These are phyloP conservation scores for Strigamia crassipes DNA, from an alignment of 2,888 invertebrate genomes.

Conservation along the genomic window DNA sequence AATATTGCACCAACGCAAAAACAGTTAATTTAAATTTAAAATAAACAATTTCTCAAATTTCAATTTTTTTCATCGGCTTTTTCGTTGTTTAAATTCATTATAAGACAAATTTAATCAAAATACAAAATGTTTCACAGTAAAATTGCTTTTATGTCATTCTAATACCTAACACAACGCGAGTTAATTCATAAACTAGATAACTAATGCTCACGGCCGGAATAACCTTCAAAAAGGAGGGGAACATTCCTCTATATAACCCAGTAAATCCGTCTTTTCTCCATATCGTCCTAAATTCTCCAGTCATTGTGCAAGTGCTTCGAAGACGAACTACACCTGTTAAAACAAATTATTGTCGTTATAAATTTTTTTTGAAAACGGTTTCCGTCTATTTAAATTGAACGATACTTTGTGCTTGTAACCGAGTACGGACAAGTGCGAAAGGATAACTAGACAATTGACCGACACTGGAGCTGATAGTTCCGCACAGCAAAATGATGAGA, in stretches of 20 bases:
- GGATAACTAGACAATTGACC: background rate
- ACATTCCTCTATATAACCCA: background rate
- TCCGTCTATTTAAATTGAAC: no score
- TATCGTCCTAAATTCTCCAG: background rate
- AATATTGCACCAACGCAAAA: no score
- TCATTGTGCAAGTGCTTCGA: background rate
- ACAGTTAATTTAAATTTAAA: no score
- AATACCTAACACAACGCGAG: background rate
- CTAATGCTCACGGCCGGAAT: background rate
- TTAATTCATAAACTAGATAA: conserved; percentile 2
- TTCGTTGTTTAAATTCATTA: no score
- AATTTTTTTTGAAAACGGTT: no score
- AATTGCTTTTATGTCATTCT: background rate
- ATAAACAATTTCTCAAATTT: no score
- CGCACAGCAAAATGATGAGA: background rate
- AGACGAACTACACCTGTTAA: background rate
- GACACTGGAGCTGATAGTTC: background rate
- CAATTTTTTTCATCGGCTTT: no score
- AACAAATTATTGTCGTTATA: background rate
- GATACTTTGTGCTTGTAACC: background rate
- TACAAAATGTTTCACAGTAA: background rate
- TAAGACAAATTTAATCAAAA: no score
- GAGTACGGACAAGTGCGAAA: background rate
- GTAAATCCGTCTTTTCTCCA: background rate
- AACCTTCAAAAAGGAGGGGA: background rate